Evolutionary conservation across 2,797 vertebrate species (phyloP), one percentile per base, ranked within the genome.

Genomic region (Trachurus trachurus): DNA sequence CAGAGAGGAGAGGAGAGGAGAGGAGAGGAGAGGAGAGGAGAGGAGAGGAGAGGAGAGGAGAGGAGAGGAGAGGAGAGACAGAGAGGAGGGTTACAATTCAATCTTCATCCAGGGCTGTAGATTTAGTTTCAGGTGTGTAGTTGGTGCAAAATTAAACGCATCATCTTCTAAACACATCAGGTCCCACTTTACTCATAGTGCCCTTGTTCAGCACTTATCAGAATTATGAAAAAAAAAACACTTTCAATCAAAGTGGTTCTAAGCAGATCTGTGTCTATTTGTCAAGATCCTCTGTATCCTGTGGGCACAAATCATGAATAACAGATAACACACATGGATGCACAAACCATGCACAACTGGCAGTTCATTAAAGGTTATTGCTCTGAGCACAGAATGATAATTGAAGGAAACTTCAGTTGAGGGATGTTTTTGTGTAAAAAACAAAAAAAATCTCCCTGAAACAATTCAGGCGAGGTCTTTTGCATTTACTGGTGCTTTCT

Each of bases 41-140:
- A 26, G 26, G 26, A 26, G 26, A 26, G 26, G 26, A 26, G 26
- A 26, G 26, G 26, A 26, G 26, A 26, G 26, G 26, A 26, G 26
- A 26, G 26, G 26, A 26, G 2, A 99, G 92, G 44, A 99, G 95
- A 99, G 94, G 3, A 97, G 97, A 19, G 97, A 98, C 98, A 98
- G 66, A 26, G 26, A 26, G 26, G 19, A 61, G 57, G 11, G 22
- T 69, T 34, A 5, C 31, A 34, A 34, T 34, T 34, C 31, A 34
- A 34, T 34, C 31, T 40, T 40, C 13, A 42, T 42, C 12, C 40
- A 71, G 59, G 44, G 22, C 8, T 65, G 56, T 21, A 40, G 67
- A 31, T 47, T 52, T 45, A 4, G 39, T 34, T 6, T 34, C 31
- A 34, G 31, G 6, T 34, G 31, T 34, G 31, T 5, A 34, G 4